Conservation (phyloP, 1,140 invertebrate genomes). For the Ceratina calcarata region DNA sequence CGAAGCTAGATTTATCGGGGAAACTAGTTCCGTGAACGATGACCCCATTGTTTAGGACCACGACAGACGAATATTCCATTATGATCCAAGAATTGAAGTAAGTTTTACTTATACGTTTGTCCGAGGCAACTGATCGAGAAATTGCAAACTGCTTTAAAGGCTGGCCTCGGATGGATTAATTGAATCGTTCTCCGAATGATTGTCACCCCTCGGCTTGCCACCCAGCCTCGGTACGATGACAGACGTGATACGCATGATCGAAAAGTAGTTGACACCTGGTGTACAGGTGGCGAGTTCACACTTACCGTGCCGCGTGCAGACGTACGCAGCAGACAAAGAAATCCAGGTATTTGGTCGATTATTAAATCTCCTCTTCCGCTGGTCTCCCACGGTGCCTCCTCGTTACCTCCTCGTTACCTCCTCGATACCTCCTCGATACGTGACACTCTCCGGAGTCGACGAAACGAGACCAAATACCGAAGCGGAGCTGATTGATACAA, state of each 20-base stretch:
- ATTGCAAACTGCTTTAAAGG: too few relatives aligned
- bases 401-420: not conserved
- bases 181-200: not conserved
- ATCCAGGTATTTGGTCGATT: not conserved
- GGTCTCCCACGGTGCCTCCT: too few relatives aligned
- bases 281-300: not conserved
- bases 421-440: not conserved
- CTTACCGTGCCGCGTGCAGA: not conserved
- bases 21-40: too few relatives aligned
- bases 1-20: too few relatives aligned
- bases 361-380: not conserved
- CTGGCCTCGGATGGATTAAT: too few relatives aligned
- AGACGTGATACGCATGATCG: conserved; percentile 2
- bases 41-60: too few relatives aligned
- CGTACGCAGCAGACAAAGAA: not conserved
- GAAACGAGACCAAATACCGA: not conserved
- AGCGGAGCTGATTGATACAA: not conserved
- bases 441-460: not conserved
- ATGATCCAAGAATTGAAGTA: too few relatives aligned
- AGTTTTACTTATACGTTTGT: too few relatives aligned
- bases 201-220: not conserved
- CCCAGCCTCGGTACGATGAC: not conserved
- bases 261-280: not conserved
- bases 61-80: too few relatives aligned
- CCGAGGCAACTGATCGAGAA: too few relatives aligned